Conservation (phyloP, 1,140 invertebrate species). For the Ceratosolen fusciceps region DNA sequence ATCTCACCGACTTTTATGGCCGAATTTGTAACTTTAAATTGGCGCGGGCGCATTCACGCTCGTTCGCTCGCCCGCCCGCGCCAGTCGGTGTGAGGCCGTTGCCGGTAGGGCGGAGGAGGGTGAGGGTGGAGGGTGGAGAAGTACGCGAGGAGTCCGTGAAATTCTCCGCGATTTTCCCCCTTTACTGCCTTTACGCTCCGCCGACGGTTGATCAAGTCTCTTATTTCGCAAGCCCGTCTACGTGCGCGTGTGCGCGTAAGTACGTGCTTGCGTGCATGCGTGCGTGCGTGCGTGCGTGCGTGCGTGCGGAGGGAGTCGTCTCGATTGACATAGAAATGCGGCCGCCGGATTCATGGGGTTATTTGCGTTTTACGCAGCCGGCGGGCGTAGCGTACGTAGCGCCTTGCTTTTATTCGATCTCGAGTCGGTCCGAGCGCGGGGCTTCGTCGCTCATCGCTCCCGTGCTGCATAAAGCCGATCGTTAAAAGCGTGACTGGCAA, state of each 20-base stretch:
- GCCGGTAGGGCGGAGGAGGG: too few species aligned
- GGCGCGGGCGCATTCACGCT: slow-evolving; percentile 51
- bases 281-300: not conserved
- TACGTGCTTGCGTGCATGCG: too few species aligned
- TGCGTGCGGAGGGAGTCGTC: not conserved
- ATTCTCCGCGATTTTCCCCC: slow-evolving; percentile 29
- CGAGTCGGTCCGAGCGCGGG: not conserved
- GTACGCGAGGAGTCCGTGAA: slow-evolving; percentile 33
- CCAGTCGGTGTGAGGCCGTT: too few species aligned
- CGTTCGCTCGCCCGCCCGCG: too few species aligned
- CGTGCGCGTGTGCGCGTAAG: not conserved
- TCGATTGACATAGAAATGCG: slow-evolving; percentile 32
- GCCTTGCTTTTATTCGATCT: slow-evolving; percentile 19
- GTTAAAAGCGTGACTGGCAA: not conserved
- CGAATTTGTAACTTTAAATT: slow-evolving; percentile 71
- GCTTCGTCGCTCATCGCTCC: not conserved
- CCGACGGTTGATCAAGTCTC: slow-evolving; percentile 37
- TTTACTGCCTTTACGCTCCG: slow-evolving; percentile 27
- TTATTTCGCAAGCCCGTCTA: not conserved
- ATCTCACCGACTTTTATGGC: slow-evolving; percentile 60
- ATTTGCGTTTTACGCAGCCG: slow-evolving; percentile 32
- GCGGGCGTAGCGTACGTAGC: slow-evolving; percentile 6
- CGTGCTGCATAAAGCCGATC: slow-evolving; percentile 1
- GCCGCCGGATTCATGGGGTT: slow-evolving; percentile 21
- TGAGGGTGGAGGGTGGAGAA: too few species aligned